phyloP scores from a whole-genome alignment of 2,888 invertebrate genomes.

The Acanthosepion esculentum region DNA sequence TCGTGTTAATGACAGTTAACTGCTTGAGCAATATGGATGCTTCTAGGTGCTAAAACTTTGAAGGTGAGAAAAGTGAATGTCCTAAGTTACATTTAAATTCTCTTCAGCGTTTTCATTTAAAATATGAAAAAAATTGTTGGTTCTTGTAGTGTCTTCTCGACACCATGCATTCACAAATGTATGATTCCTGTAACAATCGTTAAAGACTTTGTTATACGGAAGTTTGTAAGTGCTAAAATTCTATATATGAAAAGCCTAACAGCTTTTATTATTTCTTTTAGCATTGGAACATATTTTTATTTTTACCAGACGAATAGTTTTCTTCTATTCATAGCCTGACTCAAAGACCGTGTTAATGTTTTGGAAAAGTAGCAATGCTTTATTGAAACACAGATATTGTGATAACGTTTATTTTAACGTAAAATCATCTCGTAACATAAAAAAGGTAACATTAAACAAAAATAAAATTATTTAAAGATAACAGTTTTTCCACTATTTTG shows the following conservation, averaged over 20 bases:
- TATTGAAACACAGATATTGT: too few relatives aligned
- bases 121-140: background rate
- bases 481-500: too few relatives aligned
- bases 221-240: background rate
- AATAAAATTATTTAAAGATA: too few relatives aligned
- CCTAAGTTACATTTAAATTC: background rate
- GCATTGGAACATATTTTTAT: background rate
- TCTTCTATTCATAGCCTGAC: too few relatives aligned
- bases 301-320: too few relatives aligned
- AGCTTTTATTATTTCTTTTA: background rate
- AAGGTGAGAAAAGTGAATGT: background rate
- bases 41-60: background rate
- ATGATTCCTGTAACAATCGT: background rate
- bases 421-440: too few relatives aligned
- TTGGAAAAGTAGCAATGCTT: too few relatives aligned
- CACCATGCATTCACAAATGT: background rate
- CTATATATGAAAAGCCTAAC: background rate
- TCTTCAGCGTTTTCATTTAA: background rate
- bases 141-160: background rate
- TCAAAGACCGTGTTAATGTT: too few relatives aligned
- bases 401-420: too few relatives aligned
- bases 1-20: constrained; percentile 20
- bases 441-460: too few relatives aligned
- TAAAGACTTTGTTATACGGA: background rate
- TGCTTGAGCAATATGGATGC: background rate